Base-by-base conservation (phyloP, 2,113 vertebrate species). In the Orthonyx spaldingii region DNA sequence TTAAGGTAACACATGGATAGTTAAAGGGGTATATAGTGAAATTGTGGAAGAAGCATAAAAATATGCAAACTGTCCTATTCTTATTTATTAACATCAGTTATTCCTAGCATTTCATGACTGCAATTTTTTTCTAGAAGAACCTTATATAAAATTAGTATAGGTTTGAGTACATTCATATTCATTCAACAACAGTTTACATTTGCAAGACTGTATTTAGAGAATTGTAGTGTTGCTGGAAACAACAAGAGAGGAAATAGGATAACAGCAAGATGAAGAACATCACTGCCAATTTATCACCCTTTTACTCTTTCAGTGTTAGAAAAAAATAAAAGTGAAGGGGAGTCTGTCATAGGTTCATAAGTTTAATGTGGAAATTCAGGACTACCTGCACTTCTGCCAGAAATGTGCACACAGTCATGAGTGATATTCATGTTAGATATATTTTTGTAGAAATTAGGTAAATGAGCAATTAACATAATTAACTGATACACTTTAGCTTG, bases 401-500 rank as follows among this genome's bases (percentile, higher is more conserved):
- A 87, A 75, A 74, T 41, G 8, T 66, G 16, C 12, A 37, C 17
- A 74, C 19, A 69, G 60, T 49, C 39, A n/a, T 64, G 59, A 68
- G 16, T 59, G 20, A 84, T 65, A 53, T 37, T 90, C 18, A 49
- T 74, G 52, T 59, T 57, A 60, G 21, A 79, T 60, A 57, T 91
- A 47, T 47, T 91, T 70, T 84, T 56, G 14, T 68, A 87, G 28
- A 90, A 97, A 93, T 92, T 21, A 95, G 32, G 19, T 70, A 75
- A 57, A 70, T 65, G 12, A 85, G 22, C 53, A 90, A 64, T 78
- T 95, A 95, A 2, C n/a, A 55, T 75, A 44, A 96, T 87, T 94
- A 94, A 76, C 35, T 11, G 37, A 87, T 90, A 28, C 30, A 64
- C 35, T 91, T 84, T 33, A 91, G 22, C 68, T 74, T 94, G 52